These are phyloP conservation scores for Brachionus plicatilis DNA, from an alignment of 1,140 invertebrate genomes.

Conservation along the genomic window DNA sequence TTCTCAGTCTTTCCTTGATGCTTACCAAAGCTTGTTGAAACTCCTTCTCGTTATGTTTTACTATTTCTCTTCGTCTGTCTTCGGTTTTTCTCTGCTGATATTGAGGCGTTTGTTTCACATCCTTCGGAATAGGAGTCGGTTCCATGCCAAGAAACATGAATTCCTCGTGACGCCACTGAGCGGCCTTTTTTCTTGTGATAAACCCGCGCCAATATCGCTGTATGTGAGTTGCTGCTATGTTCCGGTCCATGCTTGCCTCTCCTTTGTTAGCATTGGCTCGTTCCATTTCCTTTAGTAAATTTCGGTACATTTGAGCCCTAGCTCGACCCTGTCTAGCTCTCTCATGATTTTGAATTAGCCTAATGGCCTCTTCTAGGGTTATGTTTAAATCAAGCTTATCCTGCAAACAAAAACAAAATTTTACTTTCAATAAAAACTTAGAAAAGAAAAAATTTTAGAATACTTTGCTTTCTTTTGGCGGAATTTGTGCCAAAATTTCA, in stretches of 20 bases:
- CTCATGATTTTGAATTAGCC: constrained; percentile 80
- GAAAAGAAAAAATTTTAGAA: constrained; percentile 7
- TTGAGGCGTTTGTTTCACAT: constrained; percentile 51
- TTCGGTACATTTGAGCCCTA: constrained; percentile 57
- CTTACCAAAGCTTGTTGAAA: constrained; percentile 55
- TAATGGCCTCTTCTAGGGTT: constrained; percentile 74
- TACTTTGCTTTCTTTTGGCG: constrained; percentile 50
- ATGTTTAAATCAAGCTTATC: constrained; percentile 57
- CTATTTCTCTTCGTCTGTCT: constrained; percentile 49
- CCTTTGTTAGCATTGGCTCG: constrained; percentile 47
- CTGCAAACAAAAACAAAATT: constrained; percentile 41
- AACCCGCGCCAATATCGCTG: constrained; percentile 53
- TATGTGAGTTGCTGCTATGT: constrained; percentile 53
- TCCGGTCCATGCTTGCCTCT: constrained; percentile 50
- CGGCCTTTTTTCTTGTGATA: constrained; percentile 50
- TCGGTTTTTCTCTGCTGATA: constrained; percentile 46
- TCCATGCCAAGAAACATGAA: constrained; percentile 75
- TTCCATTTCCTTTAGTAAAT: constrained; percentile 71
- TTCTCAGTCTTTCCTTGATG: constrained; percentile 55
- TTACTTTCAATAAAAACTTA: background rate
- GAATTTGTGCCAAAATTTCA: constrained; percentile 53
- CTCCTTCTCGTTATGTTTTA: constrained; percentile 64
- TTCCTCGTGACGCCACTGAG: constrained; percentile 61
- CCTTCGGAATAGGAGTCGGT: constrained; percentile 23
- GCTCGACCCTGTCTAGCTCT: constrained; percentile 75